Evolutionary conservation across 2,113 vertebrate species (phyloP), one percentile per base, ranked within the genome.

Genomic region (Meriones unguiculatus): DNA sequence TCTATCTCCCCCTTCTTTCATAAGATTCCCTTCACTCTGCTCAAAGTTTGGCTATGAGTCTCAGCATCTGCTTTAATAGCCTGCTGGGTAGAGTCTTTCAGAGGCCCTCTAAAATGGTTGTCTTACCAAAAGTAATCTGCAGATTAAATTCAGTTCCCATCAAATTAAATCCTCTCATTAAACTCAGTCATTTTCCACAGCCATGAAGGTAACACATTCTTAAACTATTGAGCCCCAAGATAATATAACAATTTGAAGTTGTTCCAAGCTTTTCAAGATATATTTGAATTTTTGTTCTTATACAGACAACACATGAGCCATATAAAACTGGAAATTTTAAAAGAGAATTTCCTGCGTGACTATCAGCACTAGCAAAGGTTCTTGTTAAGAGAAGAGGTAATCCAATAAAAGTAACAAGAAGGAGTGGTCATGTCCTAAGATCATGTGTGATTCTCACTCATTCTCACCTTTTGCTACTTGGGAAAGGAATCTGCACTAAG

Each of bases 261-360:
- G 9, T 76, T 93, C 93, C 38, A 89, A 93, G 7, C 41, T 80
- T 76, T 70, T 92, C 25, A 81, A 94, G 67, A 93, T 89, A 57
- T 84, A 38, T 70, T 93, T 75, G 52, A 59, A 70, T 94, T 95
- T 96, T 82, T 87, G 75, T 70, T 69, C 81, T 87, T 90, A 89
- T 72, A 81, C 12, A 70, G 72, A 85, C 72, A 94, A 85, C 62
- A 95, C 69, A 57, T 78, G 54, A 46, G 72, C 77, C 70, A 22
- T 72, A 76, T 22, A 70, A 93, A 57, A 92, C 13, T 87, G 59
- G 46, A 89, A 17, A 30, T 17, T 17, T 52, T 90, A 82, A 41
- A 22, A 32, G 32, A 92, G 91, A 95, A 95, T 94, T 91, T 76
- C 72, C 41, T 93, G n/a, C 32, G 32, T 64, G 73, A 41, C 28